Evolutionary conservation across 2,113 vertebrate species (phyloP), one percentile per base, ranked within the genome.

Genomic region (Elephas maximus): DNA sequence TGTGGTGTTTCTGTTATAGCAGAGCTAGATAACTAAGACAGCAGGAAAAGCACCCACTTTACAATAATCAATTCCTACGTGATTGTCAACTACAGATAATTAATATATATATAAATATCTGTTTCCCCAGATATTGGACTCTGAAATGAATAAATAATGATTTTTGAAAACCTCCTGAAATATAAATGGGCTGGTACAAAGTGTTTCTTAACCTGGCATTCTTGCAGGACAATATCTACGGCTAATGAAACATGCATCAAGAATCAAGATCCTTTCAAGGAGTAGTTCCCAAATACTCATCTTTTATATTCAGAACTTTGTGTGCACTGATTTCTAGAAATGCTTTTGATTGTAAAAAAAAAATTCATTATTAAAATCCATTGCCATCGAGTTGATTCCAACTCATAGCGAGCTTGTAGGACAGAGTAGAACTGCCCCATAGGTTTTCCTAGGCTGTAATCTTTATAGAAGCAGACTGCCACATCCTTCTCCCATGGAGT

Each of bases 121-220:
- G 26, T 20, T 62, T 85, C 18, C 28, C 12, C 30, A 51, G n/a
- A 81, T 85, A 77, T 4, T 33, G 17, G 63, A 67, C 18, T 44
- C 62, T 53, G 30, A 90, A 92, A 80, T 82, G 76, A 18, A 45
- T 94, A 90, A 82, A 85, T n/a, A 79, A 88, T 33, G 33, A 45
- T 14, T 44, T 91, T 93, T 82, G 53, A 80, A 45, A 62, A 0
- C 9, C 83, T 91, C 44, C n/a, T 93, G 24, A 87, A 83, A 95
- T 87, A 76, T 8, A 94, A 80, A 26, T 51, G 11, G 9, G 67
- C 21, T 21, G 60, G 2, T 53, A 11, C 24, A 48, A 88, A 93
- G 26, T 0, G 9, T 41, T 63, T 91, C 20, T 86, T 67, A 92
- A 77, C 84, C 69, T 57, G 74, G 80, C 1, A 8, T 86, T 44